Base-by-base conservation (phyloP, 2,797 vertebrate genomes). In the Pseudotriccus pelzelni region DNA sequence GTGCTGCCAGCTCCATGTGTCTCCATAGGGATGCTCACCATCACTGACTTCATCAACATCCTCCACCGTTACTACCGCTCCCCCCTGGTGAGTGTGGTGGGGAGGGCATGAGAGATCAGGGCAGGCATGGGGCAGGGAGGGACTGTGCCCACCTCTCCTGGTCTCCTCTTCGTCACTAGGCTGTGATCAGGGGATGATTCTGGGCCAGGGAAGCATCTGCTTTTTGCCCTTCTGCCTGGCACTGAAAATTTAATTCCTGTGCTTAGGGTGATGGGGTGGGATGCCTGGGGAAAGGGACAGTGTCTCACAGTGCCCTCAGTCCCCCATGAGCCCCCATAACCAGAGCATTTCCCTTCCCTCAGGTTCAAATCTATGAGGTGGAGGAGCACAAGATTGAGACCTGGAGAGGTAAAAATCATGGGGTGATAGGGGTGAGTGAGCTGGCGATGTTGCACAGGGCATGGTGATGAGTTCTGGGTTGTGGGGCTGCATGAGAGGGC, bases 41-140 rank as follows among this genome's bases (percentile, higher is more conserved):
- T 99, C 98, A 99, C 99, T 0, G 99, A 99, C 96, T 99, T 99
- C 97, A 99, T 99, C 98, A 98, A 99, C 97, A 99, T 99, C 92
- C 98, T 99, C 58, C 99, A 99, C 91, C 98, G 99, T 27, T 99
- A 99, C 96, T 99, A 99, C 97, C 99, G 98, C 82, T 99, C 99
- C 11, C 99, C 99, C 16, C 95, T 99, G 99, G 99, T 99, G 97
- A 97, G 98, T 85, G 39, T 4, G 5, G 5, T 1, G 0, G 97
- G 69, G 46, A 58, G 23, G 17, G 18, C 67, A 28, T 0, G 2
- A 22, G 53, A 27, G 6, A 28, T 18, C 0, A 3, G 49, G 32
- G 3, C 5, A 10, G 34, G 7, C 37, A 39, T 18, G 32, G 52
- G 15, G 7, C 43, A 37, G 41, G 44, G 24, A 55, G 10, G 1